Evolutionary conservation across 2,888 invertebrate genomes (phyloP).

Genomic region (Epistrophe grossulariae): DNA sequence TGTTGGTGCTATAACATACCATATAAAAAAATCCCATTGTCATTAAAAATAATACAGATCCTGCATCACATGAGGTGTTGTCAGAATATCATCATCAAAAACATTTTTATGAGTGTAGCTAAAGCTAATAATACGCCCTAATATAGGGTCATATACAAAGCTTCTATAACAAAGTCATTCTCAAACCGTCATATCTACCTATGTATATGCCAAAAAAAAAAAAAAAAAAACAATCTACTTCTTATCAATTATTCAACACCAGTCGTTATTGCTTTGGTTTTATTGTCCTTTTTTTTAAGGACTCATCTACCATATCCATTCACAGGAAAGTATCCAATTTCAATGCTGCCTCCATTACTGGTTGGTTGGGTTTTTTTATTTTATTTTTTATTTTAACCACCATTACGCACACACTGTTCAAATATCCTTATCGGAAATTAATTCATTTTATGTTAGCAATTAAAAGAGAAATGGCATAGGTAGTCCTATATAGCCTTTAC

Average conservation of each 20-base stretch:
- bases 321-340: slow-evolving; percentile 57
- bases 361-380: slow-evolving; percentile 11
- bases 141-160: slow-evolving; percentile 21
- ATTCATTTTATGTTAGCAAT: slow-evolving; percentile 72
- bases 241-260: slow-evolving; percentile 68
- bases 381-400: slow-evolving; percentile 11
- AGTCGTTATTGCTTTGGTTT: slow-evolving; percentile 36
- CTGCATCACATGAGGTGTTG: slow-evolving; percentile 24
- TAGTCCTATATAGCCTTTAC: background rate
- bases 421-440: slow-evolving; percentile 75
- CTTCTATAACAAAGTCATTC: background rate
- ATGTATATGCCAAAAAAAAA: background rate
- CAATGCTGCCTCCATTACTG: slow-evolving; percentile 44
- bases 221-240: slow-evolving; percentile 41
- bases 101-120: slow-evolving; percentile 9
- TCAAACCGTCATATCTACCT: background rate
- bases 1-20: background rate
- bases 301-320: slow-evolving; percentile 40
- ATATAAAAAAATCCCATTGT: background rate
- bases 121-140: slow-evolving; percentile 29
- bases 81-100: slow-evolving; percentile 1
- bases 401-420: slow-evolving; percentile 63
- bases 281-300: slow-evolving; percentile 32
- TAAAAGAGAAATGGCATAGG: slow-evolving; percentile 49
- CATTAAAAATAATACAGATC: background rate